These are phyloP conservation scores for Bombus difficillimus DNA, from an alignment of 1,140 invertebrate genomes.

Conservation along the genomic window DNA sequence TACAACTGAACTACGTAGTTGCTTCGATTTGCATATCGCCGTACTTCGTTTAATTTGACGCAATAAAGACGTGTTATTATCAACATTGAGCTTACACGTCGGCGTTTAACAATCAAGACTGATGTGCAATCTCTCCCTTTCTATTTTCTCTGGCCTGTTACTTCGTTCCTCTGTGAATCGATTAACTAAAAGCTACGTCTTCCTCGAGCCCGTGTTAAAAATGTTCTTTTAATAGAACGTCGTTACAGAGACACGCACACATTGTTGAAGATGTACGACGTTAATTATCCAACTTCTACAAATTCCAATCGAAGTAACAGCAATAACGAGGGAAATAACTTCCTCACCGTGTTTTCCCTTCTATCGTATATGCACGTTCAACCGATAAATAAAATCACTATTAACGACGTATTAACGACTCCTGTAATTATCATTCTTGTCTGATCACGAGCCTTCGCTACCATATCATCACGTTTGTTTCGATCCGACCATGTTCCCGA, in stretches of 20 bases:
- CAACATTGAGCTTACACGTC: background rate
- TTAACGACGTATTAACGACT: slow-evolving; percentile 65
- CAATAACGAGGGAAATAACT: background rate
- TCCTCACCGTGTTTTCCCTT: too few relatives aligned
- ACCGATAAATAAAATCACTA: slow-evolving; percentile 51
- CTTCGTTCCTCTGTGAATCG: too few relatives aligned
- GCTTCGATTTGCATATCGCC: slow-evolving; percentile 13
- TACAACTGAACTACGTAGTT: background rate
- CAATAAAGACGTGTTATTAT: slow-evolving; percentile 20
- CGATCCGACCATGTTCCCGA: background rate
- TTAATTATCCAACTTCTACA: slow-evolving; percentile 16
- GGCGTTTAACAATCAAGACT: background rate
- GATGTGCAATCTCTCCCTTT: background rate
- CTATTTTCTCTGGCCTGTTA: background rate
- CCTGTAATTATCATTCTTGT: slow-evolving; percentile 58
- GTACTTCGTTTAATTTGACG: slow-evolving; percentile 6
- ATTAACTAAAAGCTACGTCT: background rate
- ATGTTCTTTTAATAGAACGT: background rate
- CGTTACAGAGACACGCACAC: background rate
- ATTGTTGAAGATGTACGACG: background rate
- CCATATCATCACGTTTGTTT: slow-evolving; percentile 35
- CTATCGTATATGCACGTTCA: background rate
- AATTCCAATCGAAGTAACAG: slow-evolving; percentile 23
- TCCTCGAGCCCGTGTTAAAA: background rate
- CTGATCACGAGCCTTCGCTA: slow-evolving; percentile 14